A percentile compares a stretch with the other conserved stretches of the same genome.
Conservation (phyloP, 2,113 vertebrate genomes). For the Plectropomus leopardus region DNA sequence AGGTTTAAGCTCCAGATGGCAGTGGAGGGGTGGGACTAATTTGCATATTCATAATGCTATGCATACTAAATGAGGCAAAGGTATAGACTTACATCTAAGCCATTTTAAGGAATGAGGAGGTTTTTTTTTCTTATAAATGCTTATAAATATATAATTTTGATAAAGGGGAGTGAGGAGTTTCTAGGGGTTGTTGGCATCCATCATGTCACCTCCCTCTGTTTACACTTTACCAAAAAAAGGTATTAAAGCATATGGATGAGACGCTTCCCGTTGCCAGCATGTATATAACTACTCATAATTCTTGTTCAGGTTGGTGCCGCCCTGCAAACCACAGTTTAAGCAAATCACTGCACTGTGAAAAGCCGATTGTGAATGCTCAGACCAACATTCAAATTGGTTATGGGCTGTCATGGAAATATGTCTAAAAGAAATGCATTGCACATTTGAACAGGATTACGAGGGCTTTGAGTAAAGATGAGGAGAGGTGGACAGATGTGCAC, state of each 20-base stretch:
- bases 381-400: slow-evolving; percentile 45
- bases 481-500: not conserved
- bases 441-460: not conserved
- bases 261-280: not conserved
- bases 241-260: slow-evolving; percentile 1
- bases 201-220: not conserved
- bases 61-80: too few relatives aligned
- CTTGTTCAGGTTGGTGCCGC: not conserved
- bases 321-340: not conserved
- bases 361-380: slow-evolving; percentile 10
- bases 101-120: too few relatives aligned
- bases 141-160: too few relatives aligned
- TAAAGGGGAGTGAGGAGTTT: too few relatives aligned
- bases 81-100: too few relatives aligned
- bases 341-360: slow-evolving; percentile 3
- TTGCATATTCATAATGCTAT: too few relatives aligned
- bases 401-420: slow-evolving; percentile 8
- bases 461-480: not conserved
- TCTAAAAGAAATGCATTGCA: not conserved
- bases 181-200: not conserved
- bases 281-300: slow-evolving; percentile 32
- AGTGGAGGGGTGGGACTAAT: too few relatives aligned
- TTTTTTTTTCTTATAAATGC: too few relatives aligned
- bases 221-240: not conserved
- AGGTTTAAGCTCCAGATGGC: too few relatives aligned